Percentiles rank a stretch among this genome's conserved stretches.
phyloP scores from a whole-genome alignment of 2,888 invertebrate genomes.

The Nomada ruficornis region DNA sequence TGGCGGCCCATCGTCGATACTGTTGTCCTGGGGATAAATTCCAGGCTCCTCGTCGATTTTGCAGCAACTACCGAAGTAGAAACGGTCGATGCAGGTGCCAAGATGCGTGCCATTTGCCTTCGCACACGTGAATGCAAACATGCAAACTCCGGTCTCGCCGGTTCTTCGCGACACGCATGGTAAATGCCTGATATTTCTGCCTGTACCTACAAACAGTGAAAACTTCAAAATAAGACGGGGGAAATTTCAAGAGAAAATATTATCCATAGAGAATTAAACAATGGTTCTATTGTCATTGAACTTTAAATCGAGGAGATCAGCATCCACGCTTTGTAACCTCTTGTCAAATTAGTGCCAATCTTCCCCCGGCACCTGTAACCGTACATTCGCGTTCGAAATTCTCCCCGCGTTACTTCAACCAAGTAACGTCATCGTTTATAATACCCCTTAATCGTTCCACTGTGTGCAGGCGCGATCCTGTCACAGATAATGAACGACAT shows the following conservation, averaged over 20 bases:
- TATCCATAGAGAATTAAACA: background rate
- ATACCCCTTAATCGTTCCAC: slow-evolving; percentile 51
- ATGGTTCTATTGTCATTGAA: background rate
- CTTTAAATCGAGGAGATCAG: background rate
- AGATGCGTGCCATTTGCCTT: slow-evolving; percentile 96
- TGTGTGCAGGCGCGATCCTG: slow-evolving; percentile 27
- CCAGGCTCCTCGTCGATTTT: slow-evolving; percentile 88
- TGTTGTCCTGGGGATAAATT: slow-evolving; percentile 86
- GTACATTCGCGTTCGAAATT: slow-evolving; percentile 68
- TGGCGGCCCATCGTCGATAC: slow-evolving; percentile 86
- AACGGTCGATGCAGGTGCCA: slow-evolving; percentile 96
- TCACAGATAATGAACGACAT: slow-evolving; percentile 41
- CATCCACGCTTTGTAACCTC: slow-evolving; percentile 27
- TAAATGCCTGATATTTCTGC: slow-evolving; percentile 94
- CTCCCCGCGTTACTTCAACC: slow-evolving; percentile 41
- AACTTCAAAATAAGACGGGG: background rate
- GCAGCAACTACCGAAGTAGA: slow-evolving; percentile 97
- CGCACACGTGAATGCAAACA: slow-evolving; percentile 97
- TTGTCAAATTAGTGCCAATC: slow-evolving; percentile 25
- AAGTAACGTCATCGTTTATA: slow-evolving; percentile 53
- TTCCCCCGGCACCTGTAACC: slow-evolving; percentile 46
- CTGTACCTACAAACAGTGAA: slow-evolving; percentile 88
- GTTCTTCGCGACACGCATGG: slow-evolving; percentile 94
- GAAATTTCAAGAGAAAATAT: background rate
- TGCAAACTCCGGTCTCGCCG: slow-evolving; percentile 93